Percentiles rank a stretch among this genome's conserved stretches.
These are phyloP conservation scores for Dioctria rufipes DNA, from an alignment of 2,888 invertebrate genomes.

Conservation along the genomic window DNA sequence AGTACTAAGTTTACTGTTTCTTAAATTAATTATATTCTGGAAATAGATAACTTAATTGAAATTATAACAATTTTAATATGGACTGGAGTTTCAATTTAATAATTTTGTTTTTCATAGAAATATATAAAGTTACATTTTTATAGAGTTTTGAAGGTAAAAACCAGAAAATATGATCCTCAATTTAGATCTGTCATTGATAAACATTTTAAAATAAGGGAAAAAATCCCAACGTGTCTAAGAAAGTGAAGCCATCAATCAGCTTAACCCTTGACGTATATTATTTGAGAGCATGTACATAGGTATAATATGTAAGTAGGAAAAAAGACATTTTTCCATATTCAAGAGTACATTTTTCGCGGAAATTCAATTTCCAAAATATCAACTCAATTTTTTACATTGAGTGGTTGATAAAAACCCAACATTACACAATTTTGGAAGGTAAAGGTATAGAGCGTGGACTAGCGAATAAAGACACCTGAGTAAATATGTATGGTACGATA, in stretches of 20 bases:
- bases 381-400: conserved; percentile 42
- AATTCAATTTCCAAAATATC: conserved; percentile 39
- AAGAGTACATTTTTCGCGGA: conserved; percentile 29
- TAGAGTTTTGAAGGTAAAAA: neutral
- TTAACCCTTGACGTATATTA: conserved; percentile 10
- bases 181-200: neutral
- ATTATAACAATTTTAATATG: too few species aligned
- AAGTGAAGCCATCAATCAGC: conserved; percentile 19
- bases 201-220: conserved; percentile 7
- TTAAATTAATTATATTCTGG: too few species aligned
- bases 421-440: conserved; percentile 12
- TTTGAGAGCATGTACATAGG: neutral
- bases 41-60: too few species aligned
- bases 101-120: too few species aligned
- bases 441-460: neutral
- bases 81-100: too few species aligned
- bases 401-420: conserved; percentile 19
- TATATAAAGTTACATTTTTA: too few species aligned
- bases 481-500: too few species aligned
- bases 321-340: conserved; percentile 12
- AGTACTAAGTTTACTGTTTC: too few species aligned
- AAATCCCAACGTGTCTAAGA: neutral
- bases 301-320: conserved; percentile 7
- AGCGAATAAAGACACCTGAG: neutral
- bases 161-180: neutral